phyloP scores from a whole-genome alignment of 2,888 invertebrate genomes.

The Andrena marginata region DNA sequence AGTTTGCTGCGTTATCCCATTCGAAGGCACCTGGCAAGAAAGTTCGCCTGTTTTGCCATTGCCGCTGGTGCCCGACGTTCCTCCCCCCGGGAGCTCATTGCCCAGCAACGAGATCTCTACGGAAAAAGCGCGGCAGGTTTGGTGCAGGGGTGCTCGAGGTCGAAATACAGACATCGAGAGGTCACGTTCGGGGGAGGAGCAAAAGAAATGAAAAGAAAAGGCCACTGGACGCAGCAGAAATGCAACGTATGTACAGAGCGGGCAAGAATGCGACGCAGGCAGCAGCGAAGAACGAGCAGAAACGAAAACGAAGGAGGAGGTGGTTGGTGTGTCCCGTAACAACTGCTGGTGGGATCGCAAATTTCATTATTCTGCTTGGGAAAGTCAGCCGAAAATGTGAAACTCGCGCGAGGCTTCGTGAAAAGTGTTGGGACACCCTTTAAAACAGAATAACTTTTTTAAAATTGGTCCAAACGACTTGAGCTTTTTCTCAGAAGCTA shows the following conservation, averaged over 20 bases:
- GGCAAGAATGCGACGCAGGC: conserved; percentile 12
- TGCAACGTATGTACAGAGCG: conserved; percentile 18
- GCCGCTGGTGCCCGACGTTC: conserved; percentile 39
- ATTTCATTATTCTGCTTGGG: not conserved
- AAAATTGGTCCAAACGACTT: no score
- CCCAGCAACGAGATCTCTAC: conserved; percentile 3
- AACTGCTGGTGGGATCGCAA: not conserved
- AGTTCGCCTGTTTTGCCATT: not conserved
- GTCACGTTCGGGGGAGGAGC: conserved; percentile 2
- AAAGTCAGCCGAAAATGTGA: not conserved
- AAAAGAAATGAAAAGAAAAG: not conserved
- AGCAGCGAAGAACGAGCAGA: conserved; percentile 19
- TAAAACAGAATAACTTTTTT: no score
- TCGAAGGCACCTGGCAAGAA: not conserved
- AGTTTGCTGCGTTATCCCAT: not conserved
- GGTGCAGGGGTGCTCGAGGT: conserved; percentile 44
- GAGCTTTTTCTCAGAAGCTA: no score
- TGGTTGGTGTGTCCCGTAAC: not conserved
- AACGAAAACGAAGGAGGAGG: not conserved
- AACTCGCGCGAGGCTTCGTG: not conserved
- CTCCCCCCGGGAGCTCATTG: conserved; percentile 19
- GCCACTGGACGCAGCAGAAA: conserved; percentile 40
- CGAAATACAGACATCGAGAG: conserved; percentile 20
- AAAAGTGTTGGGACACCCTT: no score
- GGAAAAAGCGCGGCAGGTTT: conserved; percentile 14